These are phyloP conservation scores for Gouania willdenowi DNA, from an alignment of 2,797 vertebrate genomes.

Conservation along the genomic window DNA sequence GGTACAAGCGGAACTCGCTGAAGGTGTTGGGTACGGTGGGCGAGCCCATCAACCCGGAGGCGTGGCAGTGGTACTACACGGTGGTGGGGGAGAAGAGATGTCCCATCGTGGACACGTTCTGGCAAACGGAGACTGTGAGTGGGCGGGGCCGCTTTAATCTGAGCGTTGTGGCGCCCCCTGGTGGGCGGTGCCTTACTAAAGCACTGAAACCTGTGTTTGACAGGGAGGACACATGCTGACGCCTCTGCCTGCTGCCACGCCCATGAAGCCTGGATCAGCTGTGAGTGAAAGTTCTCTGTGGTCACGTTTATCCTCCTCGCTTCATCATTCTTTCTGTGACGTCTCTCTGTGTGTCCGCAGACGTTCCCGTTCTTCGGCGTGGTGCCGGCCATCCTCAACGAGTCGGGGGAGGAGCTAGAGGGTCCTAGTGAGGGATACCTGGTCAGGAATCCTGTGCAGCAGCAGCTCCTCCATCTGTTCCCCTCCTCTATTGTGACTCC, in stretches of 20 bases:
- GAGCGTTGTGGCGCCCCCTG: slow-evolving; percentile 6
- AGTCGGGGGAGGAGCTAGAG: slow-evolving; percentile 93
- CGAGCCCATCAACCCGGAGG: slow-evolving; percentile 96
- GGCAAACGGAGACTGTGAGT: slow-evolving; percentile 94
- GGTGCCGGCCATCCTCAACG: slow-evolving; percentile 89
- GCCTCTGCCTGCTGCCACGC: slow-evolving; percentile 88
- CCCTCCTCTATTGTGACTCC: too few relatives aligned
- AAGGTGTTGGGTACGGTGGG: slow-evolving; percentile 92
- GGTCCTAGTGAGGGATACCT: slow-evolving; percentile 93
- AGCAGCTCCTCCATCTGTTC: too few relatives aligned
- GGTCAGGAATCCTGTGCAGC: slow-evolving; percentile 65
- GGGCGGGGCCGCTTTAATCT: neutral
- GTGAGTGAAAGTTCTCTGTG: too few relatives aligned
- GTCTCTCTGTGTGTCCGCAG: slow-evolving; percentile 52
- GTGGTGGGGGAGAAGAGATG: slow-evolving; percentile 90
- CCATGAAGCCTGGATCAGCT: slow-evolving; percentile 93
- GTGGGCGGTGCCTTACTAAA: too few relatives aligned
- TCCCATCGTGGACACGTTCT: slow-evolving; percentile 95
- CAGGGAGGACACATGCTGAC: slow-evolving; percentile 96
- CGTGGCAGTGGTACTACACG: slow-evolving; percentile 94
- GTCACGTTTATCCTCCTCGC: too few relatives aligned
- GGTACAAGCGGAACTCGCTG: slow-evolving; percentile 86
- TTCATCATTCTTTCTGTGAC: too few relatives aligned
- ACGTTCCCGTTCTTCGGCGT: slow-evolving; percentile 96
- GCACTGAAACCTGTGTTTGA: neutral